Evolutionary conservation across 2,888 invertebrate species (phyloP).

Genomic region (Mythimna vitellina): DNA sequence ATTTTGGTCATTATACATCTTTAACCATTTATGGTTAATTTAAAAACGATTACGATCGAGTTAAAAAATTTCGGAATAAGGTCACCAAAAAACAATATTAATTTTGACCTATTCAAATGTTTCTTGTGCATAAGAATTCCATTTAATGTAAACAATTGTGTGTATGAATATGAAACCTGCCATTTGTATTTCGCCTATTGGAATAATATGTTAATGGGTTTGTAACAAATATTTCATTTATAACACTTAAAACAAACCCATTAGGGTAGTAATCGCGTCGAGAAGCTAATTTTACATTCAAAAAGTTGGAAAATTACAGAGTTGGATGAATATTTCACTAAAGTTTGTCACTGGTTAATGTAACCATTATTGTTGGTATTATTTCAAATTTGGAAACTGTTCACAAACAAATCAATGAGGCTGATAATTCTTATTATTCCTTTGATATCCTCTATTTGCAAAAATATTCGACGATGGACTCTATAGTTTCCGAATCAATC

Average conservation of each 20-base stretch:
- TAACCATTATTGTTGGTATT: constrained; percentile 42
- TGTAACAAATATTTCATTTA: constrained; percentile 29
- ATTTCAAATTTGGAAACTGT: constrained; percentile 20
- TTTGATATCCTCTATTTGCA: not conserved
- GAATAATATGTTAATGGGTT: constrained; percentile 13
- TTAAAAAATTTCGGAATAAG: too few relatives aligned
- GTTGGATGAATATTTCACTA: constrained; percentile 55
- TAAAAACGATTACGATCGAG: too few relatives aligned
- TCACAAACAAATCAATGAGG: constrained; percentile 16
- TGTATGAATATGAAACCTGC: not conserved
- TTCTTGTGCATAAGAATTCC: not conserved
- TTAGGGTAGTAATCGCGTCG: constrained; percentile 21
- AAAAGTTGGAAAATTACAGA: constrained; percentile 61
- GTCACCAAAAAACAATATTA: not conserved
- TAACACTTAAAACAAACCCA: constrained; percentile 12
- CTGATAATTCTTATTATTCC: not conserved
- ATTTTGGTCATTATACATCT: too few relatives aligned
- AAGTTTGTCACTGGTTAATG: constrained; percentile 19
- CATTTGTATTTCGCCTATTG: constrained; percentile 1
- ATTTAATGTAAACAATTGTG: not conserved
- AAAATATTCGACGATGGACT: constrained; percentile 11
- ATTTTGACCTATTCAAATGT: not conserved
- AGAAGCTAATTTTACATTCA: constrained; percentile 37
- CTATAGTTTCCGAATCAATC: constrained; percentile 4
- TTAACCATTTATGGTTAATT: too few relatives aligned